Conservation (phyloP, 2,888 invertebrate species). For the Junonia oenone region DNA sequence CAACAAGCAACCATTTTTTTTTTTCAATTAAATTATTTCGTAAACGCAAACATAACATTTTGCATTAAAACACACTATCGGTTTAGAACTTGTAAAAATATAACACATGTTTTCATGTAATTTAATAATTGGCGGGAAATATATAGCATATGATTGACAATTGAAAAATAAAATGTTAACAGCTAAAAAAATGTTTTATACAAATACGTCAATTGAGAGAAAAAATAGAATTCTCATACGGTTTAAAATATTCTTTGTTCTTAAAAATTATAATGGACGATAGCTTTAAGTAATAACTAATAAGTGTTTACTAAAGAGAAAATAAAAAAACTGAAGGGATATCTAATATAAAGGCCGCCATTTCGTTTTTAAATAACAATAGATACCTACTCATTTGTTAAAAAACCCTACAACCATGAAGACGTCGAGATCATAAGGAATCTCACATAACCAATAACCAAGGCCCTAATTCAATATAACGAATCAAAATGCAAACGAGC, state of each 20-base stretch:
- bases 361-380: no score
- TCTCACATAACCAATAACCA: no score
- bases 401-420: no score
- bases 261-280: conserved; percentile 11
- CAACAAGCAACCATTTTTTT: no score
- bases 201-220: not conserved
- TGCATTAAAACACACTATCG: not conserved
- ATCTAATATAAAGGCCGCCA: no score
- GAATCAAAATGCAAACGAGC: no score
- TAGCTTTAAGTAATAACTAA: conserved; percentile 15
- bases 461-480: no score
- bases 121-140: not conserved
- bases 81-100: not conserved
- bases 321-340: no score
- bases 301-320: no score
- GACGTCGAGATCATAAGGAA: no score
- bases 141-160: not conserved
- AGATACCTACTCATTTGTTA: no score
- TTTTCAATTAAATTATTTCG: not conserved
- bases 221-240: not conserved
- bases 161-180: not conserved
- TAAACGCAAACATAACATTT: not conserved
- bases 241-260: not conserved
- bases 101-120: not conserved
- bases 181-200: not conserved